phyloP scores from a whole-genome alignment of 2,888 invertebrate species.

The Lasioglossum villosulum region DNA sequence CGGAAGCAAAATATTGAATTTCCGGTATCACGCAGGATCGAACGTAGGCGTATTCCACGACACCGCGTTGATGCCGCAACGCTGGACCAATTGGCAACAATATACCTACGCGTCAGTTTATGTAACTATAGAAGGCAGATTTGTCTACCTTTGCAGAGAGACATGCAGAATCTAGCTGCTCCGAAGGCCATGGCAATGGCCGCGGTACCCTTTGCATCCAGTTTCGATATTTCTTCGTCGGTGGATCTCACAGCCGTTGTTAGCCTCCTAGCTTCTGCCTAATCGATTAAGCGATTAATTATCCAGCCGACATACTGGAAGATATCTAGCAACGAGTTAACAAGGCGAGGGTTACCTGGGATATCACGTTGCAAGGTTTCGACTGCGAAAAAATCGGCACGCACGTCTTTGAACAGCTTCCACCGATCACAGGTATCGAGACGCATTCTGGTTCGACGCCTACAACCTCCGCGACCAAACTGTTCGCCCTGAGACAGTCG shows the following conservation, averaged over 20 bases:
- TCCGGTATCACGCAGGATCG: slow-evolving; percentile 77
- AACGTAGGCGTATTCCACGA: slow-evolving; percentile 78
- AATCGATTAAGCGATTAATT: slow-evolving; percentile 19
- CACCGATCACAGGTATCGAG: slow-evolving; percentile 91
- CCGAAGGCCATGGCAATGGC: slow-evolving; percentile 88
- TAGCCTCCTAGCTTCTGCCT: slow-evolving; percentile 84
- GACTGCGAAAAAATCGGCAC: slow-evolving; percentile 92
- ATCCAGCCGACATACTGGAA: background rate
- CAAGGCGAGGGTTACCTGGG: slow-evolving; percentile 36
- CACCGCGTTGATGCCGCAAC: slow-evolving; percentile 61
- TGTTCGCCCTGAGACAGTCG: slow-evolving; percentile 90
- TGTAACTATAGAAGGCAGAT: background rate
- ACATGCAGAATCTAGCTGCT: slow-evolving; percentile 87
- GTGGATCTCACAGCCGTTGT: slow-evolving; percentile 85
- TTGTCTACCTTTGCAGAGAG: slow-evolving; percentile 85
- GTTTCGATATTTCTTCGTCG: slow-evolving; percentile 87
- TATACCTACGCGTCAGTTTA: background rate
- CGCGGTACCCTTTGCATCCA: slow-evolving; percentile 86
- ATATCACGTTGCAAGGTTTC: slow-evolving; percentile 85
- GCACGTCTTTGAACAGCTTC: slow-evolving; percentile 90
- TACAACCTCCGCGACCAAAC: slow-evolving; percentile 89
- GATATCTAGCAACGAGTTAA: background rate
- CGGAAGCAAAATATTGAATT: slow-evolving; percentile 76
- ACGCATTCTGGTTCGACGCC: slow-evolving; percentile 88
- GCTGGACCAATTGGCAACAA: slow-evolving; percentile 35